A percentile compares a stretch with the other conserved stretches of the same genome.
Conservation (phyloP, 2,888 invertebrate species). For the Amiota mariae region DNA sequence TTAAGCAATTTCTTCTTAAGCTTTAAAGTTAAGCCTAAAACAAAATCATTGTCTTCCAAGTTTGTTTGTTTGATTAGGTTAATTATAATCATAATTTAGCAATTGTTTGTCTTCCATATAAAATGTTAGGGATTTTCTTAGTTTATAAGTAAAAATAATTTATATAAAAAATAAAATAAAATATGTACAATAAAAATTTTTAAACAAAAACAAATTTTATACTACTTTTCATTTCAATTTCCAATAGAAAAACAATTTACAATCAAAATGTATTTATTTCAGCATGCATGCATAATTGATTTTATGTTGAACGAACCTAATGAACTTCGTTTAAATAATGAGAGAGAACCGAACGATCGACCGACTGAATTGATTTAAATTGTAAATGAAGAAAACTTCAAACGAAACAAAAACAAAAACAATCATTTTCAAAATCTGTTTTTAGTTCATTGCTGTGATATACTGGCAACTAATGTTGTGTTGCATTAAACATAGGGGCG, state of each 20-base stretch:
- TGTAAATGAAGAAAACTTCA: not conserved
- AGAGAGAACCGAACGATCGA: not conserved
- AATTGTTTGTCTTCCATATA: constrained; percentile 69
- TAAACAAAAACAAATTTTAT: not conserved
- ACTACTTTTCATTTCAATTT: not conserved
- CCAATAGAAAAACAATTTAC: not conserved
- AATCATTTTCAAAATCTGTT: not conserved
- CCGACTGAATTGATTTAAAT: not conserved
- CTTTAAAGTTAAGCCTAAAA: constrained; percentile 43
- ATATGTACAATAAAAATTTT: not conserved
- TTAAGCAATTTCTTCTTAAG: constrained; percentile 43
- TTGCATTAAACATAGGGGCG: constrained; percentile 7
- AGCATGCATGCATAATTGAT: constrained; percentile 11
- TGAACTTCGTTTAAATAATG: not conserved
- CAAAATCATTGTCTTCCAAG: constrained; percentile 70
- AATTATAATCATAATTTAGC: constrained; percentile 35
- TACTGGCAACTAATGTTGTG: not conserved
- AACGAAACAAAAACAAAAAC: not conserved
- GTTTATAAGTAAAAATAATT: constrained; percentile 44
- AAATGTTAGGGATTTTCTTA: constrained; percentile 54
- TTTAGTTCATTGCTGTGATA: not conserved
- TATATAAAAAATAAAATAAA: constrained; percentile 41
- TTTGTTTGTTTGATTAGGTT: constrained; percentile 57
- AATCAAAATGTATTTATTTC: not conserved
- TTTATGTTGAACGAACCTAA: not conserved